Evolutionary conservation across 2,113 vertebrate species (phyloP).

Genomic region (Amphilophus citrinellus): DNA sequence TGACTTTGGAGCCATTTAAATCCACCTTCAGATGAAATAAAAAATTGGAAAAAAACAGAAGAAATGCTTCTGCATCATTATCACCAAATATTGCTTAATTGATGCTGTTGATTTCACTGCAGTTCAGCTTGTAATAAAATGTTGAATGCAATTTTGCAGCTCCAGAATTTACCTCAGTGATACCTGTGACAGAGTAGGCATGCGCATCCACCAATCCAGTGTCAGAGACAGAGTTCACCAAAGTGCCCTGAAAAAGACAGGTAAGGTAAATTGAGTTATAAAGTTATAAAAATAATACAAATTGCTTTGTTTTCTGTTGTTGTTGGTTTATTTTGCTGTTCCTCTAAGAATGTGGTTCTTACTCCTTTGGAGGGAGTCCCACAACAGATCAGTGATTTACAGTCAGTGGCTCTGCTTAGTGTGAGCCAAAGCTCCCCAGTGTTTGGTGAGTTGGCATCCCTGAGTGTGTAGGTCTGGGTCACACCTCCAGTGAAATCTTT

Average conservation of each 20-base stretch:
- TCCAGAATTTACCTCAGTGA: conserved; percentile 32
- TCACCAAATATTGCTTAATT: not conserved
- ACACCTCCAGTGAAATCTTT: conserved; percentile 63
- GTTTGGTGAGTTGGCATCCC: not conserved
- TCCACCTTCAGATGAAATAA: conserved; percentile 23
- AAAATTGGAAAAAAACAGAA: not conserved
- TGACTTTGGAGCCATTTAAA: not conserved
- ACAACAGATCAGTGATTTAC: conserved; percentile 60
- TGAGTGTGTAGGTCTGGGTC: conserved; percentile 20
- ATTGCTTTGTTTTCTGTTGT: not conserved
- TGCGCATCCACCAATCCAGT: conserved; percentile 49
- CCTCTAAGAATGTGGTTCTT: not conserved
- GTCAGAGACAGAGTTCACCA: not conserved
- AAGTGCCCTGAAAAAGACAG: not conserved
- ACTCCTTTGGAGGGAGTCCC: not conserved
- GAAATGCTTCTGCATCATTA: not conserved
- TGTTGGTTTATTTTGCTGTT: not conserved
- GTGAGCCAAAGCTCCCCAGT: conserved; percentile 24
- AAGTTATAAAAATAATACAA: not conserved
- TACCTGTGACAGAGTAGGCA: conserved; percentile 59
- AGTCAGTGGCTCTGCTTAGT: conserved; percentile 11
- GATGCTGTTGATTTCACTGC: not conserved
- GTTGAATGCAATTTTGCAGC: fast-evolving
- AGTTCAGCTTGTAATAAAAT: too few relatives aligned
- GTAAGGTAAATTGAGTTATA: not conserved